A percentile compares a stretch with the other conserved stretches of the same genome.
phyloP scores from a whole-genome alignment of 2,113 vertebrate genomes.

The Nibea coibor region DNA sequence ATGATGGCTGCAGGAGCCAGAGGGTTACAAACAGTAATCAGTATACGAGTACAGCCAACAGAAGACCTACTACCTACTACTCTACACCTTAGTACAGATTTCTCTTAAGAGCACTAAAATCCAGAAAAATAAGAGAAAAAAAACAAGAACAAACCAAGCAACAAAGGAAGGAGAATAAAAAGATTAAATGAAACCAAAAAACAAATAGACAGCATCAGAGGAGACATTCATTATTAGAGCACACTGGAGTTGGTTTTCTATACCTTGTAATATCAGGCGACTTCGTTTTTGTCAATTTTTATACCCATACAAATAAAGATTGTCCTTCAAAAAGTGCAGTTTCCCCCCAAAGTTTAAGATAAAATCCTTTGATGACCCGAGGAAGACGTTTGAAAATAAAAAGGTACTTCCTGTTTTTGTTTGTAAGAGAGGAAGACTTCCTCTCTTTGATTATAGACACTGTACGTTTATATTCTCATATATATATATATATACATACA shows the following conservation, averaged over 20 bases:
- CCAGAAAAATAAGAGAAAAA: conserved; percentile 62
- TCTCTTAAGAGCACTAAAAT: conserved; percentile 86
- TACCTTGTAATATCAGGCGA: conserved; percentile 84
- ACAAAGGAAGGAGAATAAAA: conserved; percentile 79
- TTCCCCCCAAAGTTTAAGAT: conserved; percentile 81
- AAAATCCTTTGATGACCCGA: conserved; percentile 83
- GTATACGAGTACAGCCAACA: conserved; percentile 88
- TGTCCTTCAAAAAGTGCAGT: conserved; percentile 91
- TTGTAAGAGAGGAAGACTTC: conserved; percentile 71
- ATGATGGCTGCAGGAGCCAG: conserved; percentile 82
- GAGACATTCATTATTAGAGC: conserved; percentile 87
- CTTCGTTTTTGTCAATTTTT: conserved; percentile 81
- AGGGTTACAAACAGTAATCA: conserved; percentile 88
- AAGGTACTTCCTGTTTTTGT: conserved; percentile 80
- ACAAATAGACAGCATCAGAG: conserved; percentile 83
- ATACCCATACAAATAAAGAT: conserved; percentile 88
- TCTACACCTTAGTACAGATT: conserved; percentile 84
- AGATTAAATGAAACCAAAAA: conserved; percentile 76
- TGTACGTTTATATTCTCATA: conserved; percentile 76
- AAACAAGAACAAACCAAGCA: conserved; percentile 84
- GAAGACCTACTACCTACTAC: conserved; percentile 85
- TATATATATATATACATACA: conserved; percentile 59
- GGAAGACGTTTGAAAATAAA: conserved; percentile 85
- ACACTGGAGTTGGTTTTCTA: conserved; percentile 85
- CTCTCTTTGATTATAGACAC: conserved; percentile 78